Percentiles rank a stretch among this genome's conserved stretches.
phyloP scores from a whole-genome alignment of 2,888 invertebrate species.

The Notodonta dromedarius region DNA sequence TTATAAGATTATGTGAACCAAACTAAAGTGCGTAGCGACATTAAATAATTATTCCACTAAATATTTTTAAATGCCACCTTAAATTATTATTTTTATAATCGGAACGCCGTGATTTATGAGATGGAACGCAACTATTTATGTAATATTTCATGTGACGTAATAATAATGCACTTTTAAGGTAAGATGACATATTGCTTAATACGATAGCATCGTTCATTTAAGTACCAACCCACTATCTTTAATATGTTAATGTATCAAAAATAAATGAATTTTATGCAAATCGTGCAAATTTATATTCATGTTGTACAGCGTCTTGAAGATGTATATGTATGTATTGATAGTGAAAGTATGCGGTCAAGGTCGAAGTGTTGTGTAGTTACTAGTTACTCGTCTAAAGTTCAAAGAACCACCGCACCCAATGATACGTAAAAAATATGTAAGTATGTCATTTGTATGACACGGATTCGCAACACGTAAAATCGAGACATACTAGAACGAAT shows the following conservation, averaged over 20 bases:
- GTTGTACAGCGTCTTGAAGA: conserved; percentile 1
- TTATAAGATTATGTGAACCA: background rate
- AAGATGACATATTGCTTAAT: background rate
- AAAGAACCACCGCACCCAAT: background rate
- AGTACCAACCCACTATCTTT: background rate
- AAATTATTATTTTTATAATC: background rate
- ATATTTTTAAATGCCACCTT: background rate
- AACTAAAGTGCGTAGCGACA: too few relatives aligned
- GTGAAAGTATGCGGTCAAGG: conserved; percentile 33
- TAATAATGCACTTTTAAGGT: background rate
- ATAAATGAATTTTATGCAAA: conserved; percentile 3
- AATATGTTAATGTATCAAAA: background rate
- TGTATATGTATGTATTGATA: conserved; percentile 5
- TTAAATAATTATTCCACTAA: too few relatives aligned
- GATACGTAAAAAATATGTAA: background rate
- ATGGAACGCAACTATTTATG: background rate
- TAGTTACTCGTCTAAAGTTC: conserved; percentile 7
- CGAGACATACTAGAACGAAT: background rate
- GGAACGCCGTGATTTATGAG: background rate
- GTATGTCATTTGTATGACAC: conserved; percentile 5
- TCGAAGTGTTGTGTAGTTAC: conserved; percentile 14
- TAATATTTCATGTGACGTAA: background rate
- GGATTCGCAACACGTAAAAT: background rate
- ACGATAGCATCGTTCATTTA: background rate
- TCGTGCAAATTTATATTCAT: background rate